Evolutionary conservation across 2,113 vertebrate genomes (phyloP), one percentile per base, ranked within the genome.

Genomic region (Crypturellus undulatus): DNA sequence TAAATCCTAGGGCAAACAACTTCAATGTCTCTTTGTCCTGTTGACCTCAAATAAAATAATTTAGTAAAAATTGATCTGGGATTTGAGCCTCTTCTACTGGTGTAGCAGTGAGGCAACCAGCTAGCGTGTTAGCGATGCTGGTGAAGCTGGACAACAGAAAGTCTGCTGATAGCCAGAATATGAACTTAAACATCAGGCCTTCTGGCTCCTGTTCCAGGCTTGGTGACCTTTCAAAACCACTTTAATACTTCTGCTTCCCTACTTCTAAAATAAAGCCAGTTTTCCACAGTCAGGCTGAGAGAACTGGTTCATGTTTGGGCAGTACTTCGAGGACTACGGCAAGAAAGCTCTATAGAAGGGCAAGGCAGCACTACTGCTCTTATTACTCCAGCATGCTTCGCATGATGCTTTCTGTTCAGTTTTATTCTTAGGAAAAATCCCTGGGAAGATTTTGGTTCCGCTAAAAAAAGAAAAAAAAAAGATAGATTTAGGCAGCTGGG

Each of bases 381-480:
- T 89, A 83, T 56, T 69, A 34, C 58, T 79, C 42, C 71, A 60
- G 32, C 13, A 17, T 9, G 34, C 86, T 34, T 96, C 83, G 86
- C 22, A 78, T 0, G 21, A 93, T 12, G 3, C 69, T 91, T 95
- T 76, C 51, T 85, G 83, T 94, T 69, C 67, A 79, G 76, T 59
- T 87, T 89, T 95, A 95, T 95, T 95, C 77, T 93, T 94, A 95
- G 94, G 79, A 96, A 72, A 63, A 90, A 92, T 40, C 84, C 82
- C 84, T 96, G 97, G 93, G 96, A 96, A 97, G 92, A 92, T 95
- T 93, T 88, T 93, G 8, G 43, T 64, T 95, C 63, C 58, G 69
- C 71, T 94, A 82, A 91, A 85, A 79, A 85, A 83, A 92, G 60
- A 70, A 79, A 67, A 72, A 93, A 92, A 79, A 67, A 72, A 93